phyloP scores from a whole-genome alignment of 2,113 vertebrate genomes.

The Lathamus discolor region DNA sequence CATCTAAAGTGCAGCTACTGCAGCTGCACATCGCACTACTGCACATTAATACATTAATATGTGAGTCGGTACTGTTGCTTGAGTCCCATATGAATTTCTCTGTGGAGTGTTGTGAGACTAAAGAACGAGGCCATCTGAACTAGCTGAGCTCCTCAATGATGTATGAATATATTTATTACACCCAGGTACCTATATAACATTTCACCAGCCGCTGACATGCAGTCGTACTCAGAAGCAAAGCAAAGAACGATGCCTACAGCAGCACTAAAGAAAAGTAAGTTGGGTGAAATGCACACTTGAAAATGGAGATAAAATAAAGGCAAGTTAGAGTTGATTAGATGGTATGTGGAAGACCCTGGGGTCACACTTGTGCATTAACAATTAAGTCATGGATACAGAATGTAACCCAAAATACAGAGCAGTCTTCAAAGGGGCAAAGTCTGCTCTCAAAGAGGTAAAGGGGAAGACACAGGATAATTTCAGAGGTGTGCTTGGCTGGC shows the following conservation, averaged over 20 bases:
- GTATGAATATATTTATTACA: neutral
- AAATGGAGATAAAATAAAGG: neutral
- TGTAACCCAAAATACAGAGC: neutral
- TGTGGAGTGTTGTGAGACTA: neutral
- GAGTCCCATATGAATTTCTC: neutral
- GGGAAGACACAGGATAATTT: neutral
- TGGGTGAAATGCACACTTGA: neutral
- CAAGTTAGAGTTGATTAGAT: accelerated
- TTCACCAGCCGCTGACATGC: neutral
- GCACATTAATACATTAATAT: neutral
- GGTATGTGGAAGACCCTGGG: neutral
- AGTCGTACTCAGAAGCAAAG: neutral
- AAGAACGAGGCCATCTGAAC: neutral
- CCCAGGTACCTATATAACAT: neutral
- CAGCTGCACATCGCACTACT: neutral
- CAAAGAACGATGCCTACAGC: neutral
- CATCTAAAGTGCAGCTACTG: neutral
- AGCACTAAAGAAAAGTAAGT: neutral
- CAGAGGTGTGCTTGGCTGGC: neutral
- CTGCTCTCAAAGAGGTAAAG: neutral
- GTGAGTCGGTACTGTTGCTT: neutral
- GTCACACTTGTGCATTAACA: neutral
- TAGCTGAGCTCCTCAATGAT: neutral
- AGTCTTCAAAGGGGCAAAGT: neutral
- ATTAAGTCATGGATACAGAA: too few species aligned